Evolutionary conservation across 2,888 invertebrate species (phyloP), one percentile per base, ranked within the genome.

Genomic region (Meiosimyza decipiens): DNA sequence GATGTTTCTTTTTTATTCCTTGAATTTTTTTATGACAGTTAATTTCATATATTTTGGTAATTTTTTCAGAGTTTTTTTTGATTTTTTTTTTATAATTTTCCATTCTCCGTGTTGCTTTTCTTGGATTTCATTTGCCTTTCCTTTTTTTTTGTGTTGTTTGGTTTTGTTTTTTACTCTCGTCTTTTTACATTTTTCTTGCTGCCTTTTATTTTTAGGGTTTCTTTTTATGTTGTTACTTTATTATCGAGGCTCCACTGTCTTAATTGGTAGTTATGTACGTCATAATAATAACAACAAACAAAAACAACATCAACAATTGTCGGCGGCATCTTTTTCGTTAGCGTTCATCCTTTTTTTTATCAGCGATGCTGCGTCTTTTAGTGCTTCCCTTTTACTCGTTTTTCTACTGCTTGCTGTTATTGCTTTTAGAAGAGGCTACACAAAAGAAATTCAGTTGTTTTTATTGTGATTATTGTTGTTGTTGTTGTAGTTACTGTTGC

Each of bases 261-360:
- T 66, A 66, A 66, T 66, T 66, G 65, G 65, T 66, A 66, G 51
- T 33, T 66, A 54, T 54, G 57, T 52, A 33, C 65, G 3, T 64
- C 50, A 50, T 47, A 50, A 64, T 47, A 51, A 64, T 47, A 9
- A 40, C 40, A 40, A 40, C 40, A 40, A 64, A 50, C 9, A 28
- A 28, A 13, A 22, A 15, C 15, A 57, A 15, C 57, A 22, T 13
- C 28, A 57, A 28, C 57, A 57, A 57, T 57, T 57, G 22, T 40
- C 40, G 40, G 57, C 57, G 57, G 57, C 57, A 28, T 15, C 22
- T 57, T 57, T 40, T 40, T 57, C 22, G 13, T 57, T 28, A 57
- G 57, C 16, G 22, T 28, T 57, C 11, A 57, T 22, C 11, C 57
- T n/a, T 57, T 57, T n/a, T 57, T 57, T 57, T 57, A 28, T 57